These are phyloP conservation scores for Plagodis dolabraria DNA, from an alignment of 2,888 invertebrate species.

Conservation along the genomic window DNA sequence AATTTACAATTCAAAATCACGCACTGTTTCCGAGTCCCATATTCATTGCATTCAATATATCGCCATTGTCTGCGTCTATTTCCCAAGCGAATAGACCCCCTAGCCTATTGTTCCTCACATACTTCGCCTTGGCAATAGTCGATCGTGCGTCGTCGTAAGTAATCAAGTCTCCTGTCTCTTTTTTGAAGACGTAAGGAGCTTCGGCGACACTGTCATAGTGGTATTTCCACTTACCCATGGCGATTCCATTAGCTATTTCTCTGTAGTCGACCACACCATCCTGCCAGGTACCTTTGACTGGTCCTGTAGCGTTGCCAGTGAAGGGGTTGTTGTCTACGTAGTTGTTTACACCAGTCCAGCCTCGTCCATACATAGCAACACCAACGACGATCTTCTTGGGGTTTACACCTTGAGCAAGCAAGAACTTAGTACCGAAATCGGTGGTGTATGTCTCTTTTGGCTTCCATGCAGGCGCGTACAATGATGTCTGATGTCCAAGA, in stretches of 20 bases:
- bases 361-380: constrained; percentile 80
- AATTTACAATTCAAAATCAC: constrained; percentile 37
- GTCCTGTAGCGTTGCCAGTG: constrained; percentile 75
- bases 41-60: constrained; percentile 78
- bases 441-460: constrained; percentile 79
- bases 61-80: constrained; percentile 79
- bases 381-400: constrained; percentile 78
- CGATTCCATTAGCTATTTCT: constrained; percentile 73
- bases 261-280: constrained; percentile 80
- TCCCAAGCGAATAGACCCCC: constrained; percentile 80
- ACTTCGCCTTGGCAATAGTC: constrained; percentile 77
- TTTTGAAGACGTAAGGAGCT: constrained; percentile 77
- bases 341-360: constrained; percentile 75
- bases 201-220: constrained; percentile 75
- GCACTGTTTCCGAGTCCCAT: constrained; percentile 74
- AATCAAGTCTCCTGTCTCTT: constrained; percentile 71
- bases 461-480: constrained; percentile 75
- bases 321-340: constrained; percentile 72
- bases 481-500: constrained; percentile 72
- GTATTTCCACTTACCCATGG: constrained; percentile 75
- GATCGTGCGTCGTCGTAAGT: constrained; percentile 78
- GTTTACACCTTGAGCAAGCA: constrained; percentile 75
- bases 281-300: constrained; percentile 79
- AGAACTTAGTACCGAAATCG: constrained; percentile 75
- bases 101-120: constrained; percentile 76